A percentile compares a stretch with the other conserved stretches of the same genome.
phyloP scores from a whole-genome alignment of 2,888 invertebrate genomes.

The Carpatolechia fugitivella region DNA sequence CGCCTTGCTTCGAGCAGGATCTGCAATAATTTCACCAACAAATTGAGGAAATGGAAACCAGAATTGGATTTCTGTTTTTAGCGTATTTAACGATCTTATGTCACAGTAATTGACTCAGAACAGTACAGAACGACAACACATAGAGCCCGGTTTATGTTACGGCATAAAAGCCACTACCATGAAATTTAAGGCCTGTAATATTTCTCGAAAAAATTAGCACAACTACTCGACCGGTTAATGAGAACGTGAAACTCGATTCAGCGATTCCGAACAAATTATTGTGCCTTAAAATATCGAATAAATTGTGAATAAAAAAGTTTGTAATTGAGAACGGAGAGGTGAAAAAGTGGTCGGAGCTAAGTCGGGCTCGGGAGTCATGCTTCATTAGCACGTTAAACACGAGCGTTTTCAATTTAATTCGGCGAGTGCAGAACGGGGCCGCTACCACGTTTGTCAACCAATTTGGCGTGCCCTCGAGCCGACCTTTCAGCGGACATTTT shows the following conservation, averaged over 20 bases:
- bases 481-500: conserved; percentile 44
- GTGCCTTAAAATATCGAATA: conserved; percentile 64
- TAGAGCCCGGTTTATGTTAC: conserved; percentile 55
- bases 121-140: conserved; percentile 38
- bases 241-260: conserved; percentile 70
- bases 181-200: conserved; percentile 64
- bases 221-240: conserved; percentile 73
- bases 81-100: conserved; percentile 49
- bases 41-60: conserved; percentile 9
- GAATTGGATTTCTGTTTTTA: conserved; percentile 21
- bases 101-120: conserved; percentile 49
- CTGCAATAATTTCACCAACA: background rate
- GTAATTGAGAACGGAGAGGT: conserved; percentile 59
- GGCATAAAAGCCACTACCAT: conserved; percentile 60
- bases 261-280: conserved; percentile 63
- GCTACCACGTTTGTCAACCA: conserved; percentile 39
- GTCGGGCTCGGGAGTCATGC: conserved; percentile 56
- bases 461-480: conserved; percentile 30
- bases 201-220: conserved; percentile 71
- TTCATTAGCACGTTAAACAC: conserved; percentile 70
- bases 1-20: background rate
- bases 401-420: conserved; percentile 63
- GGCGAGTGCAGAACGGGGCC: conserved; percentile 40
- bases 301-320: conserved; percentile 50
- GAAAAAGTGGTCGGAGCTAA: conserved; percentile 53